Conservation (phyloP, 2,888 invertebrate genomes). For the Malthinus seriepunctatus region DNA sequence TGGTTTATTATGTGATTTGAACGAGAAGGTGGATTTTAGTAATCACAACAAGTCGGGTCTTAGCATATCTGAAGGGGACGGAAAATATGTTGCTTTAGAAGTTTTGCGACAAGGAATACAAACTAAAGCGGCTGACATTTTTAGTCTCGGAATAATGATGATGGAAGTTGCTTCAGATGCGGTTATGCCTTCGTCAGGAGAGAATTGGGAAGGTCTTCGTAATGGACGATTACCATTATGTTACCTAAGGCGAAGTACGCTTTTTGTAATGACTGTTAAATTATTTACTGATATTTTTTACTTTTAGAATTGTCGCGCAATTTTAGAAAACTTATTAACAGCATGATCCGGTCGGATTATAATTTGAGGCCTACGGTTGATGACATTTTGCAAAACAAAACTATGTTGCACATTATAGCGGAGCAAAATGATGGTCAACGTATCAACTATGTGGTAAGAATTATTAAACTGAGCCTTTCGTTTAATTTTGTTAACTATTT, state of each 20-base stretch:
- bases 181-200: conserved; percentile 69
- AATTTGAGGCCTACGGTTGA: not conserved
- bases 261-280: not conserved
- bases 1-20: conserved; percentile 69
- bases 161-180: conserved; percentile 72
- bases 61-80: conserved; percentile 72
- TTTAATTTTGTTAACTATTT: too few relatives aligned
- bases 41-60: conserved; percentile 34
- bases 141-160: conserved; percentile 73
- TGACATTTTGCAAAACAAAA: not conserved
- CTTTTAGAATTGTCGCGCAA: not conserved
- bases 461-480: too few relatives aligned
- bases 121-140: conserved; percentile 73
- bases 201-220: conserved; percentile 69
- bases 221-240: conserved; percentile 7
- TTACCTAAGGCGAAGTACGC: conserved; percentile 10
- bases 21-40: conserved; percentile 47
- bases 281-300: not conserved
- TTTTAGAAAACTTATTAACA: not conserved
- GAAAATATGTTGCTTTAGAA: conserved; percentile 76
- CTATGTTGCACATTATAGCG: not conserved
- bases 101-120: conserved; percentile 64
- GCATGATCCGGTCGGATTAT: not conserved
- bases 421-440: not conserved
- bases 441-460: not conserved